Conservation (phyloP, 1,140 invertebrate genomes). For the Pseudomyrmex cubaensis region DNA sequence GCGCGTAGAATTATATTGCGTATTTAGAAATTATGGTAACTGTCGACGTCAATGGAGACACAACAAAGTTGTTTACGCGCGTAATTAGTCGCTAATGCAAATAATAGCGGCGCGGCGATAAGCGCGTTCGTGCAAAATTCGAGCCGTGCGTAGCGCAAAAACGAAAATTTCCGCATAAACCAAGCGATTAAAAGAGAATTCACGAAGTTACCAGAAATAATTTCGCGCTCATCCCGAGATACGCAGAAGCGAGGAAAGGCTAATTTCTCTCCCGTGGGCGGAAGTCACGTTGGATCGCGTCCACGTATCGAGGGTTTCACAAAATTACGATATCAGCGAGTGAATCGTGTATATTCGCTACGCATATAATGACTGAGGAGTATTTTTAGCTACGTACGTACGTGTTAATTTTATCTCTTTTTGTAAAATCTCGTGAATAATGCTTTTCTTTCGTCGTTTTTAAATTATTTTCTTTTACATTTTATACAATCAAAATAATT, state of each 20-base stretch:
- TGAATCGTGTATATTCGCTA: background rate
- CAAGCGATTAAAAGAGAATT: conserved; percentile 12
- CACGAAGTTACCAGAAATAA: conserved; percentile 44
- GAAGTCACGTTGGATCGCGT: conserved; percentile 40
- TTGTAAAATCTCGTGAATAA: too few relatives aligned
- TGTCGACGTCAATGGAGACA: too few relatives aligned
- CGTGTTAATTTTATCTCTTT: too few relatives aligned
- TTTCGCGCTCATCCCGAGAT: conserved; percentile 37
- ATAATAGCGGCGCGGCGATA: background rate
- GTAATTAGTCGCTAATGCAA: background rate
- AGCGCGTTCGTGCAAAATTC: background rate
- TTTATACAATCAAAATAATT: background rate
- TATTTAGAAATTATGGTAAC: too few relatives aligned
- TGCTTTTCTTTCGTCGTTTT: background rate
- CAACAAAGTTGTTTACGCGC: conserved; percentile 41
- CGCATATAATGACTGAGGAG: background rate
- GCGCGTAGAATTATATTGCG: conserved; percentile 21
- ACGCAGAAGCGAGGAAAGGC: conserved; percentile 23
- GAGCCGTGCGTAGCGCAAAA: background rate
- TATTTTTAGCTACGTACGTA: too few relatives aligned
- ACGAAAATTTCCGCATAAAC: background rate
- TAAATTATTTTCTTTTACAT: too few relatives aligned
- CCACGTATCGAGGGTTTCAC: conserved; percentile 37
- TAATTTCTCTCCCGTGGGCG: conserved; percentile 34
- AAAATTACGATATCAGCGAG: conserved; percentile 37